Evolutionary conservation across 2,888 invertebrate species (phyloP).

Genomic region (Danaus chrysippus): DNA sequence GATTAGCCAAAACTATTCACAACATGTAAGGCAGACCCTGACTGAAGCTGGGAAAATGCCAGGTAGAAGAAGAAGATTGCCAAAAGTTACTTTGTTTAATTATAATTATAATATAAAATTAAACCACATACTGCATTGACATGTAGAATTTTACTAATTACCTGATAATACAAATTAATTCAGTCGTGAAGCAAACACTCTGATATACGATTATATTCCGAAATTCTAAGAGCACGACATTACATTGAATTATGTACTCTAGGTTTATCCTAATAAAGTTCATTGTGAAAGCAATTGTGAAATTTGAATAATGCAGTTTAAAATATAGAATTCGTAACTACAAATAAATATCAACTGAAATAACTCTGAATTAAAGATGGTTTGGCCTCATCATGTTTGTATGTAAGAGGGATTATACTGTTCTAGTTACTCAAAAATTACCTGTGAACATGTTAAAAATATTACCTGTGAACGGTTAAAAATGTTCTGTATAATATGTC

Average conservation of each 20-base stretch:
- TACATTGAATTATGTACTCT: background rate
- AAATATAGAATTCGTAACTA: slow-evolving; percentile 4
- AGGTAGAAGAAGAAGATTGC: no score
- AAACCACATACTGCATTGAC: background rate
- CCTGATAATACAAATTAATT: no score
- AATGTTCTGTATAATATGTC: slow-evolving; percentile 36
- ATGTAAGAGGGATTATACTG: slow-evolving; percentile 57
- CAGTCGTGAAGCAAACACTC: no score
- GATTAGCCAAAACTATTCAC: no score
- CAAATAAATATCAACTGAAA: slow-evolving; percentile 26
- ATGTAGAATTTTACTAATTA: slow-evolving; percentile 9
- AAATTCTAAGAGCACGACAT: background rate
- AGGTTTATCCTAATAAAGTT: background rate
- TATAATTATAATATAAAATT: no score
- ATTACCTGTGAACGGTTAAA: slow-evolving; percentile 53
- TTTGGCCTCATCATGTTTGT: slow-evolving; percentile 31
- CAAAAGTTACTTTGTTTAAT: no score
- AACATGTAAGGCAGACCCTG: no score
- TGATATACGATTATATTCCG: no score
- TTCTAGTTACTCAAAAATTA: slow-evolving; percentile 68
- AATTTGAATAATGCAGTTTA: slow-evolving; percentile 10
- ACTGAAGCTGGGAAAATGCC: no score
- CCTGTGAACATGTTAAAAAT: slow-evolving; percentile 58
- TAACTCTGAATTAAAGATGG: slow-evolving; percentile 31
- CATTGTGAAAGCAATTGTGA: background rate